Base-by-base conservation (phyloP, 2,888 invertebrate genomes). In the Diarsia mendica region DNA sequence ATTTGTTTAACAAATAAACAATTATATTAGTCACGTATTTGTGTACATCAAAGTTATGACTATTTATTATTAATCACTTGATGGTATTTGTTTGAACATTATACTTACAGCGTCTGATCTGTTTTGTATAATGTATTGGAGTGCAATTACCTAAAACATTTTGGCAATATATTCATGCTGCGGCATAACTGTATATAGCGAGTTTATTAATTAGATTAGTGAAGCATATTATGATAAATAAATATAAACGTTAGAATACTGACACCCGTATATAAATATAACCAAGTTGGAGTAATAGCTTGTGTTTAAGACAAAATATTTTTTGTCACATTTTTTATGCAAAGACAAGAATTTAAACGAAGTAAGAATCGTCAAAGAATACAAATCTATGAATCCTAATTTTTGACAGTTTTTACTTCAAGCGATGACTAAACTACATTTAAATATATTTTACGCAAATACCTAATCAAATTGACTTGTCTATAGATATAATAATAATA, bases 101-200 rank as follows among this genome's bases (percentile, higher is more conserved):
- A 60, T 75, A 78, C 78, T 73, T 73, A 79, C 82, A n/a, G 63
- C 23, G 67, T 63, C 46, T 58, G 67, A 46, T 74, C 58, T 79
- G 53, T 49, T 68, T 68, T 68, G 81, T 66, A 81, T 55, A 66
- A 78, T 79, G 77, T 72, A 79, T 79, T 80, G 80, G 11, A 79
- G 75, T 48, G 55, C 67, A 74, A 80, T 65, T 49, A 75, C 75
- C 80, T 68, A 67, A 58, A 75, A 75, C 60, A 75, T 68, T 68
- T 55, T 68, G 64, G 67, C 49, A 58, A 80, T 75, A 33, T 68
- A 75, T 80, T 65, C 49, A 79, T 72, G 64, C 49, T 64, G 64
- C 20, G n/a, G 33, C 33, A 67, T 49, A 33, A 51, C 28, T 53
- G 18, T 28, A 13, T 28, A 9, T 18, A 20, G 1, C 11, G 18